Evolutionary conservation across 2,113 vertebrate species (phyloP).

Genomic region (Heterotilapia buettikoferi): DNA sequence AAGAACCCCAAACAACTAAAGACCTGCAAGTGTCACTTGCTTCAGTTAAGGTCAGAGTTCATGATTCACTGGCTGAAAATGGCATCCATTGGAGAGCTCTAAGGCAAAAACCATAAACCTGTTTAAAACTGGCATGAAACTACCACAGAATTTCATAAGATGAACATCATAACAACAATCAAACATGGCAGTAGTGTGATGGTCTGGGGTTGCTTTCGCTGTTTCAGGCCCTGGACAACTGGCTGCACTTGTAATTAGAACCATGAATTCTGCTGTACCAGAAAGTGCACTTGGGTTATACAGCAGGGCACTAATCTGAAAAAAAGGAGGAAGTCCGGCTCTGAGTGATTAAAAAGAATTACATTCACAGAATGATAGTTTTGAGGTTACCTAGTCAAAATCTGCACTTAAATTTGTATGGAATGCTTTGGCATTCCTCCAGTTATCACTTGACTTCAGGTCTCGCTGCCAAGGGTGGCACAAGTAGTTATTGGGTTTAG

Average conservation of each 20-base stretch:
- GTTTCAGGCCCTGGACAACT: not conserved
- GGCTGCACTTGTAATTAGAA: not conserved
- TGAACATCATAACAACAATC: not conserved
- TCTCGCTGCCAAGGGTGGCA: not conserved
- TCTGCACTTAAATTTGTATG: not conserved
- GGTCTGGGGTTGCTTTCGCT: not conserved
- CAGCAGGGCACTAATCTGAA: not conserved
- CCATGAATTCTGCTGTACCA: not conserved
- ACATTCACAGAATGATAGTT: not conserved
- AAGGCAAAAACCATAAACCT: not conserved
- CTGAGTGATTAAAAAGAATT: not conserved
- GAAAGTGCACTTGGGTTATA: not conserved
- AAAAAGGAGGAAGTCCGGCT: not conserved
- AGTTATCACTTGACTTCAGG: not conserved
- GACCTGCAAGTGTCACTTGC: not conserved
- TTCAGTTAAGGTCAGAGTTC: not conserved
- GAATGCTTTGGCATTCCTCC: not conserved
- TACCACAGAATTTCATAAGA: not conserved
- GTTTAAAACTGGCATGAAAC: not conserved
- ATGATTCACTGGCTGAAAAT: not conserved
- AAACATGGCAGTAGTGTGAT: not conserved
- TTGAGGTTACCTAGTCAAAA: not conserved
- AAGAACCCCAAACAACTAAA: not conserved
- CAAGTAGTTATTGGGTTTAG: not conserved
- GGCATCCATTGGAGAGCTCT: not conserved